phyloP scores from a whole-genome alignment of 2,113 vertebrate species.

The Phaethornis superciliosus region DNA sequence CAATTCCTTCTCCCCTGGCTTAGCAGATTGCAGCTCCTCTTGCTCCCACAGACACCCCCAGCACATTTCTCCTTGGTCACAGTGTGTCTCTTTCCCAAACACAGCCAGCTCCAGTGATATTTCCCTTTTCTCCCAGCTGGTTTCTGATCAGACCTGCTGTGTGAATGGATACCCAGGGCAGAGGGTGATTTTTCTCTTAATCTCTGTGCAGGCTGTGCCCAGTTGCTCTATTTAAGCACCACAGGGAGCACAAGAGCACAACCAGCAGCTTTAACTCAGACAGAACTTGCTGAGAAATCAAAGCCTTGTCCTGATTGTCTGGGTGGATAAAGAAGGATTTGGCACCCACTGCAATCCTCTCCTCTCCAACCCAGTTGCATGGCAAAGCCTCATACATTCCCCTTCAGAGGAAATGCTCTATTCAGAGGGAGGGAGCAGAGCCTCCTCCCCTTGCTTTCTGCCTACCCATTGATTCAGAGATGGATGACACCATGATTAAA shows the following conservation, averaged over 20 bases:
- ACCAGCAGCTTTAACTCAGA: background rate
- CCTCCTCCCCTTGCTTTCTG: background rate
- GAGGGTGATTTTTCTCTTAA: background rate
- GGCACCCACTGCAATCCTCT: background rate
- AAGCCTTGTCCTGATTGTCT: background rate
- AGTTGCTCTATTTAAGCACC: background rate
- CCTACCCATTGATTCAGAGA: background rate
- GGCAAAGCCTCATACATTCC: background rate
- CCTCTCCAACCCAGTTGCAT: background rate
- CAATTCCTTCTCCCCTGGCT: background rate
- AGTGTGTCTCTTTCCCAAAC: background rate
- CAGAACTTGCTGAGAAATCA: fast-evolving
- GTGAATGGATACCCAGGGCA: fast-evolving
- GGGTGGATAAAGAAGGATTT: background rate
- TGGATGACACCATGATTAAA: background rate
- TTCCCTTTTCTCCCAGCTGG: background rate
- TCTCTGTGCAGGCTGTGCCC: background rate
- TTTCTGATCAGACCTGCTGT: fast-evolving
- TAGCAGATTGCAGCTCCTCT: background rate
- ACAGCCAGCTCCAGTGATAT: background rate
- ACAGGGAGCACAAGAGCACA: fast-evolving
- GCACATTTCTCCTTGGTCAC: fast-evolving
- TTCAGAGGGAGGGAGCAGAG: background rate
- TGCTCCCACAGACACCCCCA: background rate
- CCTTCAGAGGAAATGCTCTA: background rate